Evolutionary conservation across 2,888 invertebrate species (phyloP), one percentile per base, ranked within the genome.

Genomic region (Flexamia atlantica): DNA sequence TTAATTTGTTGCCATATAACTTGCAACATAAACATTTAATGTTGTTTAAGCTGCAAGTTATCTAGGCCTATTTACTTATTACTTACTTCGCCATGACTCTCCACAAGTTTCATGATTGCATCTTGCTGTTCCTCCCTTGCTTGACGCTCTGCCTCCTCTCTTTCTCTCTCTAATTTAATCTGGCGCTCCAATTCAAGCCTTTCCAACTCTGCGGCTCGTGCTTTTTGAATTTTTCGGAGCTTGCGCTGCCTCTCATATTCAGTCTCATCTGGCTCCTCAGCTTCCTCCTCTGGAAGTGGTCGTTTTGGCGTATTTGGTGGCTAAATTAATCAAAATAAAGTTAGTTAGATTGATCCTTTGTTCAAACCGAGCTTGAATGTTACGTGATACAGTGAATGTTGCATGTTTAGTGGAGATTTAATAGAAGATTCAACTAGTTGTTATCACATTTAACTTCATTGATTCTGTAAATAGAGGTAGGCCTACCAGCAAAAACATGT

Each of bases 221-320:
- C 85, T 85, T 87, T 88, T 12, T 86, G 87, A 12, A 87, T 82
- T 84, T 90, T 90, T 40, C 88, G 87, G 7, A 88, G 85, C 84
- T 91, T 90, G 88, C 87, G 89, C 87, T 90, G 91, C 88, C 87
- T 86, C 53, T 87, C 87, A 80, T 87, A 87, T 85, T 94, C 93
- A 87, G 92, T 91, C 84, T 93, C 93, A 85, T 94, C 93, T 30
- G 94, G 94, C 17, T 93, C 93, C 83, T 93, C 92, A 46, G 93
- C 93, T 86, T 94, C 94, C 79, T 94, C 94, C 85, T 95, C 95
- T 32, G 89, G 89, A 23, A 89, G 90, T 28, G 94, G 93, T 85
- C 97, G 92, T 90, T 97, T 97, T 10, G 97, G 95, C 10, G 96
- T 96, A 89, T 95, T 96, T 79, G 95, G 94, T 4, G 97, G 97